These are phyloP conservation scores for Neocrepidodera transversa DNA, from an alignment of 2,888 invertebrate genomes.

Conservation along the genomic window DNA sequence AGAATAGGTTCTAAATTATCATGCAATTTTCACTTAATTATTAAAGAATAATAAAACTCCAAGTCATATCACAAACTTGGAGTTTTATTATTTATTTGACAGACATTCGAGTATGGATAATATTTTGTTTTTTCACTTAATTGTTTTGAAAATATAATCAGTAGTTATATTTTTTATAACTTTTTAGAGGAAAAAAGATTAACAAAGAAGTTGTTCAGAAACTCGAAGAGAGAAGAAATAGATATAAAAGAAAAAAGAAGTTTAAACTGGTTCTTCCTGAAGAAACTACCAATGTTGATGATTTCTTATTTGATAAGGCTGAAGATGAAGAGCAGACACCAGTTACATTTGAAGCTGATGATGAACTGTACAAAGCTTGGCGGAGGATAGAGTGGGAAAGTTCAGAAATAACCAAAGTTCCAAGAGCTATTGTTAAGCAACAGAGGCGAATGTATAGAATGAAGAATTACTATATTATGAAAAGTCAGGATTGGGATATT, in stretches of 20 bases:
- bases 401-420: slow-evolving; percentile 31
- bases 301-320: slow-evolving; percentile 27
- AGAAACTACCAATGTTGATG: slow-evolving; percentile 15
- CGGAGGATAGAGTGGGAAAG: slow-evolving; percentile 18
- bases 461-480: slow-evolving; percentile 37
- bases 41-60: no score
- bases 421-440: slow-evolving; percentile 38
- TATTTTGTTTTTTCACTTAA: no score
- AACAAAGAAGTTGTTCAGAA: slow-evolving; percentile 44
- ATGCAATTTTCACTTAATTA: no score
- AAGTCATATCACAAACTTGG: no score
- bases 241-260: slow-evolving; percentile 50
- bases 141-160: no score
- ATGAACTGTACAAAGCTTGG: slow-evolving; percentile 26
- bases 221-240: slow-evolving; percentile 51
- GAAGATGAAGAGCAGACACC: slow-evolving; percentile 4
- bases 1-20: no score
- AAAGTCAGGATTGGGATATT: slow-evolving; percentile 38
- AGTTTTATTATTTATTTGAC: no score
- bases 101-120: no score
- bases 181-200: slow-evolving; percentile 41
- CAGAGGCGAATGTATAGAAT: slow-evolving; percentile 33
- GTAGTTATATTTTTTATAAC: neutral
- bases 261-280: slow-evolving; percentile 28
- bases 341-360: slow-evolving; percentile 16